These are phyloP conservation scores for Drosophila demipolita DNA, from an alignment of 2,888 invertebrate species.

Conservation along the genomic window DNA sequence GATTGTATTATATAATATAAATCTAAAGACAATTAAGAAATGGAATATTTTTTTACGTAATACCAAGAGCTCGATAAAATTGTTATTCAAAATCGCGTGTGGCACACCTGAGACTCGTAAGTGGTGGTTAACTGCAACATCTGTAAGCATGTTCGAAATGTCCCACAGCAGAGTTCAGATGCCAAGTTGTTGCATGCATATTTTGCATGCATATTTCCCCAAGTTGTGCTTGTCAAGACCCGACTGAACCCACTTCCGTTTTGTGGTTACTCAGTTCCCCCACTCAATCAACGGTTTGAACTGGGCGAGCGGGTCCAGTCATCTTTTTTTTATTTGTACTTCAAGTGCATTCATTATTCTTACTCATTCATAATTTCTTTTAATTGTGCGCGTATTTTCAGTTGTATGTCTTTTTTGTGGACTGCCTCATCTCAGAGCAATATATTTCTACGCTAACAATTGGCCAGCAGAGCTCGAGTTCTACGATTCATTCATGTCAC, in stretches of 20 bases:
- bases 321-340: slow-evolving; percentile 16
- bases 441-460: slow-evolving; percentile 38
- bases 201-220: neutral
- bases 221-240: slow-evolving; percentile 39
- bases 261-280: neutral
- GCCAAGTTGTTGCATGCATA: slow-evolving; percentile 20
- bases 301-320: slow-evolving; percentile 46
- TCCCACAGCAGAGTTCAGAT: slow-evolving; percentile 35
- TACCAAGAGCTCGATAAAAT: neutral
- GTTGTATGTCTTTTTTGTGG: neutral
- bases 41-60: neutral
- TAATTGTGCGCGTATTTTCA: slow-evolving; percentile 59
- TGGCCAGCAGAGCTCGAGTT: slow-evolving; percentile 41
- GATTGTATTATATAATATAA: neutral
- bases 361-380: slow-evolving; percentile 75
- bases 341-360: slow-evolving; percentile 60
- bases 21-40: neutral
- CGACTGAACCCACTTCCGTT: slow-evolving; percentile 73
- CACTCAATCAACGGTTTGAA: slow-evolving; percentile 27
- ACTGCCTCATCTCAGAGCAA: neutral
- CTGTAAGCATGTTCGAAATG: slow-evolving; percentile 10
- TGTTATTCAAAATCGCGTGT: neutral
- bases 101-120: slow-evolving; percentile 2
- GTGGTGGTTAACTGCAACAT: slow-evolving; percentile 14
- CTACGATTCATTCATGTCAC: slow-evolving; percentile 59